Conservation (phyloP, 2,113 vertebrate genomes). For the Crypturellus undulatus region DNA sequence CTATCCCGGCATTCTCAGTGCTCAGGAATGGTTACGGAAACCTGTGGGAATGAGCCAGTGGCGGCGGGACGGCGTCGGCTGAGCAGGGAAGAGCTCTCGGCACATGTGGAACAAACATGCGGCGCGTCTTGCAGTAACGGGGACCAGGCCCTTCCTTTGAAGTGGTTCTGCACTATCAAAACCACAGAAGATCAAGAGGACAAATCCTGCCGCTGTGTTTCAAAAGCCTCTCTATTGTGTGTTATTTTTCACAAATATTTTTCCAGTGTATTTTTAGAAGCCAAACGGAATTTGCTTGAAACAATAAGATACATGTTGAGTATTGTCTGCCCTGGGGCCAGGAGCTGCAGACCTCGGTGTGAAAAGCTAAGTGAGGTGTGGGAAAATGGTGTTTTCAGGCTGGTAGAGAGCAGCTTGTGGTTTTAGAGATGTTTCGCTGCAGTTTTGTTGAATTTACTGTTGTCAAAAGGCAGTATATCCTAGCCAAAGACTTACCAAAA, state of each 20-base stretch:
- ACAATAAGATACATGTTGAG: neutral
- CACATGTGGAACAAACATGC: constrained; percentile 59
- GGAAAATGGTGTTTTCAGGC: neutral
- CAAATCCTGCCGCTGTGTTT: neutral
- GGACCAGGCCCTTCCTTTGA: constrained; percentile 46
- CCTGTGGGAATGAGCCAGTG: neutral
- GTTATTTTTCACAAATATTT: neutral
- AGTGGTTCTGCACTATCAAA: neutral
- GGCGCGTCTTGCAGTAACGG: neutral
- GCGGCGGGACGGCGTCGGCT: neutral
- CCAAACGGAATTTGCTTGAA: neutral
- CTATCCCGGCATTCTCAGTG: neutral
- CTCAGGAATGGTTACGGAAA: neutral
- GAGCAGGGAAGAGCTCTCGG: constrained; percentile 35
- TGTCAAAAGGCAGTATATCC: neutral
- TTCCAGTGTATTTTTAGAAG: neutral
- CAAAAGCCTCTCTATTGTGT: neutral
- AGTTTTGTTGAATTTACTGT: neutral
- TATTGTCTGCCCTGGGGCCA: neutral
- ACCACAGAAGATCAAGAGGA: neutral
- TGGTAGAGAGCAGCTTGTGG: neutral
- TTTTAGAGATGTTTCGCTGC: neutral
- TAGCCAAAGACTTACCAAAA: neutral
- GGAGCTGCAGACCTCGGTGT: neutral
- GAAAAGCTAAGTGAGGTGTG: neutral